phyloP scores from a whole-genome alignment of 2,797 vertebrate genomes.

The Leptoclinus maculatus region DNA sequence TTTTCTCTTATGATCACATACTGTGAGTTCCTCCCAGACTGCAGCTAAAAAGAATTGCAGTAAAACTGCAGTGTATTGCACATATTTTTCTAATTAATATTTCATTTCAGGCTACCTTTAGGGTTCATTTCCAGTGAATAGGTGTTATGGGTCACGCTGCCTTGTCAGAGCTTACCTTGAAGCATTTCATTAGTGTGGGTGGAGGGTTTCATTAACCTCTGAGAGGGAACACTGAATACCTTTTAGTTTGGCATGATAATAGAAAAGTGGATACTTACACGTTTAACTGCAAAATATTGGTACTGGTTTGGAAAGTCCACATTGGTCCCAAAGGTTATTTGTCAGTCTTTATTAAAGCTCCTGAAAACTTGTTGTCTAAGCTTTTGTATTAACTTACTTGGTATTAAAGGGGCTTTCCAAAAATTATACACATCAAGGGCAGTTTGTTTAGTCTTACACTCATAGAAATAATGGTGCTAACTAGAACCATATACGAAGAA shows the following conservation, averaged over 20 bases:
- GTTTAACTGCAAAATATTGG: not conserved
- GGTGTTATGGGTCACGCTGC: slow-evolving; percentile 7
- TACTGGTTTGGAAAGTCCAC: not conserved
- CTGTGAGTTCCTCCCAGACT: not conserved
- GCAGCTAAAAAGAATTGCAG: not conserved
- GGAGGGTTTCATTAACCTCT: slow-evolving; percentile 13
- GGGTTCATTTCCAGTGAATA: not conserved
- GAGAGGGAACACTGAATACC: not conserved
- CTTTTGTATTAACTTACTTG: not conserved
- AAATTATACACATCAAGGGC: not conserved
- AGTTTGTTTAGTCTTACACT: not conserved
- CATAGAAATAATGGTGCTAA: not conserved
- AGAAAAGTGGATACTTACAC: not conserved
- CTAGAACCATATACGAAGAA: no score
- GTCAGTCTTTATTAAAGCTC: not conserved
- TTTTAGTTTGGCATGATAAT: slow-evolving; percentile 18
- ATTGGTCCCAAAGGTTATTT: not conserved
- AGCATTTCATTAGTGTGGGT: slow-evolving; percentile 25
- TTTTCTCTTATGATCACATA: not conserved
- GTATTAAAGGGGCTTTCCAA: not conserved
- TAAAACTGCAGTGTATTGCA: slow-evolving; percentile 1
- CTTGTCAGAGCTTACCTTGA: not conserved
- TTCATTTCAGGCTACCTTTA: slow-evolving; percentile 9
- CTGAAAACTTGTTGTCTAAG: no score
- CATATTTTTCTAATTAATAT: slow-evolving; percentile 16